Evolutionary conservation across 2,113 vertebrate species (phyloP).

Genomic region (Daboia siamensis): DNA sequence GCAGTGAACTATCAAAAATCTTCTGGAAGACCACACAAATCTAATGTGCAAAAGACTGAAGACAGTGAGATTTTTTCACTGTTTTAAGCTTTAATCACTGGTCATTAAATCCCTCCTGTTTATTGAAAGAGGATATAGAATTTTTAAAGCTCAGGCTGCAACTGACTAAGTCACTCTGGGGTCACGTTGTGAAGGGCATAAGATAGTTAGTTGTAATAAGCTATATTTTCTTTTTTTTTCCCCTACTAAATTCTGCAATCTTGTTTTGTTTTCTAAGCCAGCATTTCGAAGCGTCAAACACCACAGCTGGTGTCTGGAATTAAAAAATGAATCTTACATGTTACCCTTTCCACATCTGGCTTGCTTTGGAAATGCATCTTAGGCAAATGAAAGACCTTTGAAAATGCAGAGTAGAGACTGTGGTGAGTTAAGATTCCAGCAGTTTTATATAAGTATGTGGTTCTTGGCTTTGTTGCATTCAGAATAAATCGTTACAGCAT

Average conservation of each 20-base stretch:
- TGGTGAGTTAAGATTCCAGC: not conserved
- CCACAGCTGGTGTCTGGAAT: not conserved
- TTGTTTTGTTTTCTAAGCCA: not conserved
- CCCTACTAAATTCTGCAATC: not conserved
- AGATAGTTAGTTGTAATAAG: not conserved
- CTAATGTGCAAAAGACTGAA: conserved; percentile 18
- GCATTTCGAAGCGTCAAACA: not conserved
- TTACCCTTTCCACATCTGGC: not conserved
- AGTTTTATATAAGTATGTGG: conserved; percentile 16
- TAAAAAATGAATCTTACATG: not conserved
- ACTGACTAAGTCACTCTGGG: not conserved
- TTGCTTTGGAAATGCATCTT: not conserved
- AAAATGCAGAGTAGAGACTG: not conserved
- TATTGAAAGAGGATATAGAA: not conserved
- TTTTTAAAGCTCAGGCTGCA: conserved; percentile 12
- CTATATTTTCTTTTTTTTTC: not conserved
- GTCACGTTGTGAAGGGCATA: not conserved
- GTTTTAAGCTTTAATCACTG: conserved; percentile 21
- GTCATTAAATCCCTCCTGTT: not conserved
- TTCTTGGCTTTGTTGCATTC: not conserved
- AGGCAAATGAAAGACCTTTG: not conserved
- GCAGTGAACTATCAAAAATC: conserved; percentile 19
- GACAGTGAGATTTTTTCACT: conserved; percentile 9
- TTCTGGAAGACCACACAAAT: conserved; percentile 28
- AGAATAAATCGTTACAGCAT: not conserved